Conservation (phyloP, 2,113 vertebrate species). For the Alethe diademata region DNA sequence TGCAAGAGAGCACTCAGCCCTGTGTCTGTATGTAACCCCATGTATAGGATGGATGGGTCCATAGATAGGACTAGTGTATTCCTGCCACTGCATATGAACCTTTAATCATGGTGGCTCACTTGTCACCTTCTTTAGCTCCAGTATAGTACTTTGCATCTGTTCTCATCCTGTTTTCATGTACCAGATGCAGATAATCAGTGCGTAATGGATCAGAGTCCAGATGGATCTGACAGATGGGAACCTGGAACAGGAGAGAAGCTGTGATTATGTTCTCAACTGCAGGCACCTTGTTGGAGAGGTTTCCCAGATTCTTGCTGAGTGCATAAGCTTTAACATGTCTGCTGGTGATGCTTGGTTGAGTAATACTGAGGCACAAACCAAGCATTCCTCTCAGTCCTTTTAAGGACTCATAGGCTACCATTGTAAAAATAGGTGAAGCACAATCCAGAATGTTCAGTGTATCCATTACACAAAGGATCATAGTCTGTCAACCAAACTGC, state of each 20-base stretch:
- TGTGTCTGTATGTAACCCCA: not conserved
- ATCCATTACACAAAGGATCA: not conserved
- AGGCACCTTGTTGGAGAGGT: not conserved
- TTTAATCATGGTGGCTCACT: not conserved
- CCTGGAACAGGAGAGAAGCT: not conserved
- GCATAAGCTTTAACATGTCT: not conserved
- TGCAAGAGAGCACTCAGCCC: not conserved
- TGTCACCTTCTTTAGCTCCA: not conserved
- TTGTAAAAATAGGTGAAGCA: not conserved
- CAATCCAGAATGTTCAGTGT: not conserved
- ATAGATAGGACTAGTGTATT: not conserved
- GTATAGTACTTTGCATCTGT: not conserved
- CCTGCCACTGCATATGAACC: not conserved
- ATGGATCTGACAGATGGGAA: constrained; percentile 16
- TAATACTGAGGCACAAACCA: not conserved
- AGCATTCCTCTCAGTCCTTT: not conserved
- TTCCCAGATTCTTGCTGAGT: not conserved
- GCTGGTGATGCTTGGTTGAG: not conserved
- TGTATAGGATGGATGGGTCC: not conserved
- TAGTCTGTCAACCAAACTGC: not conserved
- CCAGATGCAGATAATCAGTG: constrained; percentile 8
- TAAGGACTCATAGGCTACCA: not conserved
- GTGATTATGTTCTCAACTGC: not conserved
- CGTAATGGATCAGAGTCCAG: not conserved
- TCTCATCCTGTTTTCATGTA: not conserved